Conservation (phyloP, 2,888 invertebrate genomes). For the Slavum lentiscoides region DNA sequence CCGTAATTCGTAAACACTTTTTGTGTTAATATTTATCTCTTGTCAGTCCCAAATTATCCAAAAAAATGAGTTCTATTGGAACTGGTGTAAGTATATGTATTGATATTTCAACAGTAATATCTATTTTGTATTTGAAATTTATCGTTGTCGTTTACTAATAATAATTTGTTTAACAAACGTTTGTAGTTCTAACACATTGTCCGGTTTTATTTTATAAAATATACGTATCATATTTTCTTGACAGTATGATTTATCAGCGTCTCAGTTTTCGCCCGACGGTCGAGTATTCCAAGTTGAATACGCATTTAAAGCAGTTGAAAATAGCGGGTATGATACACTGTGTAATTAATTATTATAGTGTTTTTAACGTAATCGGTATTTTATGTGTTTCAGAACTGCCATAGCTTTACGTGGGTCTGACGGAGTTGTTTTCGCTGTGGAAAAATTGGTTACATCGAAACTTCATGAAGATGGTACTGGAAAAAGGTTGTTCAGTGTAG, state of each 20-base stretch:
- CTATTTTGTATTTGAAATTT: background rate
- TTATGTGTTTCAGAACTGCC: conserved; percentile 70
- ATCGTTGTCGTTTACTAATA: background rate
- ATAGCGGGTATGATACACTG: conserved; percentile 72
- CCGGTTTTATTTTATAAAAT: background rate
- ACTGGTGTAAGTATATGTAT: conserved; percentile 78
- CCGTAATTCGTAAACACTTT: background rate
- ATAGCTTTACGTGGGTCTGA: conserved; percentile 93
- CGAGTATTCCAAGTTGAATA: conserved; percentile 99
- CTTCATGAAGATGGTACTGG: conserved; percentile 91
- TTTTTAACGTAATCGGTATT: background rate
- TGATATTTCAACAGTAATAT: background rate
- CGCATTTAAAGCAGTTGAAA: conserved; percentile 98
- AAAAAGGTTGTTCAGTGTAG: conserved; percentile 88
- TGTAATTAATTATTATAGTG: background rate
- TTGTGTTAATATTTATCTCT: background rate
- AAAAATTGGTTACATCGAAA: conserved; percentile 92
- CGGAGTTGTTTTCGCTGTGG: conserved; percentile 95
- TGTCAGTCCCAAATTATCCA: conserved; percentile 55
- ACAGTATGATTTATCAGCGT: conserved; percentile 99
- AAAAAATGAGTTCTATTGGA: conserved; percentile 90
- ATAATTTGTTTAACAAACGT: background rate
- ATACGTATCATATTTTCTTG: conserved; percentile 58
- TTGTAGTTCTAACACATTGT: conserved; percentile 2
- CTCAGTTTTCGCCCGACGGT: conserved; percentile 99